Evolutionary conservation across 1,140 invertebrate species (phyloP).

Genomic region (Pissodes strobi): DNA sequence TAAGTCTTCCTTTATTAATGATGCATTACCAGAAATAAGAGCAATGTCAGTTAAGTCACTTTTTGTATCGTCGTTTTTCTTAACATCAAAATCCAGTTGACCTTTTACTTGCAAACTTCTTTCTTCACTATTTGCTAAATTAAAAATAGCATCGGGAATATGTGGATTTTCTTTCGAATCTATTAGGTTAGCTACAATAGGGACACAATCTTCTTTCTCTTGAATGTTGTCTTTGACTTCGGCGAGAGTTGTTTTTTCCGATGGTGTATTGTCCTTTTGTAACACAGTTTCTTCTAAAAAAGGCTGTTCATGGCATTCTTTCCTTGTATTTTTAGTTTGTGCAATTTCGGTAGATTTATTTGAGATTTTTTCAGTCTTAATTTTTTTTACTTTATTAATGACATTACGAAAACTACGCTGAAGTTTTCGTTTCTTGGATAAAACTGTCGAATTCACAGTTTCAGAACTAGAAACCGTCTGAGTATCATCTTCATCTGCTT

Average conservation of each 20-base stretch:
- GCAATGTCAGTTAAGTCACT: no score
- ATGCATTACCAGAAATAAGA: neutral
- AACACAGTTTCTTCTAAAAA: conserved; percentile 45
- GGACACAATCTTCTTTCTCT: conserved; percentile 26
- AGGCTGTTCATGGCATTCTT: conserved; percentile 29
- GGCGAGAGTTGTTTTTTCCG: conserved; percentile 24
- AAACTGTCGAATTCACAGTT: neutral
- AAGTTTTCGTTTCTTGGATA: conserved; percentile 36
- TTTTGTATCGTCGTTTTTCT: neutral
- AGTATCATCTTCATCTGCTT: neutral
- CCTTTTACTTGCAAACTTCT: conserved; percentile 42
- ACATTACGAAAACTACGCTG: conserved; percentile 36
- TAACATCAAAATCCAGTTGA: conserved; percentile 17
- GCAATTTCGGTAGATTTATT: neutral
- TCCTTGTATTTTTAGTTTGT: neutral
- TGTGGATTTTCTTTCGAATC: conserved; percentile 34
- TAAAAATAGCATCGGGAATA: conserved; percentile 41
- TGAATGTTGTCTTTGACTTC: conserved; percentile 31
- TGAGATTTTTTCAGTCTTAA: conserved; percentile 30
- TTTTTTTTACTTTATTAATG: conserved; percentile 41
- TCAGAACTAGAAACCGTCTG: neutral
- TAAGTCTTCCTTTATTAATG: neutral
- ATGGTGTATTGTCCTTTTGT: neutral
- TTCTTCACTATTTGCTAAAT: conserved; percentile 39
- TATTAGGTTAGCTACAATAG: conserved; percentile 28